Conservation (phyloP, 2,797 vertebrate genomes). For the Chelidonichthys spinosus region DNA sequence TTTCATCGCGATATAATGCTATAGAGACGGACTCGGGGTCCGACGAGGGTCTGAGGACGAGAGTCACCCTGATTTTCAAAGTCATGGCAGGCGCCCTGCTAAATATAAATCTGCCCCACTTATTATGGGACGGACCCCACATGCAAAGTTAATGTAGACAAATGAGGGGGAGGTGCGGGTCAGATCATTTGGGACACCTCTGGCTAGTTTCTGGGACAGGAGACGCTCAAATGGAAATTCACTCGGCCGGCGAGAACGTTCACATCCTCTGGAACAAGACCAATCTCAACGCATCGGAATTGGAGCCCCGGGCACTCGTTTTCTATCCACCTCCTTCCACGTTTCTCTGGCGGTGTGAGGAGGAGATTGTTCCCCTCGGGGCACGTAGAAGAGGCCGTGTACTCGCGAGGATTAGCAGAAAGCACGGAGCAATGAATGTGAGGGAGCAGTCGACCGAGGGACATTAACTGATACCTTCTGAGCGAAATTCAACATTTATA, state of each 20-base stretch:
- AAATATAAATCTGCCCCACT: slow-evolving; percentile 86
- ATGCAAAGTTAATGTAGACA: slow-evolving; percentile 85
- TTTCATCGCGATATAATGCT: background rate
- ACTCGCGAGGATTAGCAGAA: slow-evolving; percentile 73
- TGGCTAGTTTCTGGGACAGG: slow-evolving; percentile 85
- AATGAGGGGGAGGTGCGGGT: slow-evolving; percentile 79
- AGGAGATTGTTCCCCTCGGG: slow-evolving; percentile 69
- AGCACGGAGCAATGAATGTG: slow-evolving; percentile 55
- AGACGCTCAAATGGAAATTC: slow-evolving; percentile 81
- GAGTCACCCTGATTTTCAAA: slow-evolving; percentile 80
- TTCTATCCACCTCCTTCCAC: slow-evolving; percentile 51
- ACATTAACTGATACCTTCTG: slow-evolving; percentile 62
- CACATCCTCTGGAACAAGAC: slow-evolving; percentile 75
- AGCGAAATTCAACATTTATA: slow-evolving; percentile 56
- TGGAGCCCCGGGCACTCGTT: slow-evolving; percentile 63
- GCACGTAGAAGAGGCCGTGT: slow-evolving; percentile 48
- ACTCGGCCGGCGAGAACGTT: slow-evolving; percentile 56
- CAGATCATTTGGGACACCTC: slow-evolving; percentile 81
- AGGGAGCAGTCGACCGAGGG: slow-evolving; percentile 54
- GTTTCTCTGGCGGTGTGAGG: slow-evolving; percentile 58
- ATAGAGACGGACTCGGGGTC: slow-evolving; percentile 28
- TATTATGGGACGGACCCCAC: slow-evolving; percentile 77
- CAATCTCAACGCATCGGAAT: slow-evolving; percentile 74
- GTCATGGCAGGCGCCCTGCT: slow-evolving; percentile 76
- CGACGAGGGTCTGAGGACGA: slow-evolving; percentile 63